Percentiles rank a stretch among this genome's conserved stretches.
Conservation (phyloP, 2,888 invertebrate genomes). For the Parthenolecanium corni region DNA sequence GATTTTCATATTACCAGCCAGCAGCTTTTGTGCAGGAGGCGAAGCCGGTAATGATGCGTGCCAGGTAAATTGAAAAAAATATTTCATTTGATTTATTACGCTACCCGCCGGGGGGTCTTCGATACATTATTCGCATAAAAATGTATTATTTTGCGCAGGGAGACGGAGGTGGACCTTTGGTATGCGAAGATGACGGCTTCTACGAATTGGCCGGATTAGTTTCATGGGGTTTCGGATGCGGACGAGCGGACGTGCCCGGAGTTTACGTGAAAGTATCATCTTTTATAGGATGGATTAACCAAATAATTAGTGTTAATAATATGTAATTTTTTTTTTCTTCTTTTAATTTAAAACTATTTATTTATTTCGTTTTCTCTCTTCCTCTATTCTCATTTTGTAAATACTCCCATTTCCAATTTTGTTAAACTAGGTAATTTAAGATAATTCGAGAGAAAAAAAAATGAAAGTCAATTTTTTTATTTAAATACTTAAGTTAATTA, state of each 20-base stretch:
- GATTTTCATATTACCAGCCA: conserved; percentile 82
- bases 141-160: conserved; percentile 46
- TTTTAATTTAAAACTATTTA: neutral
- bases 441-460: neutral
- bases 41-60: conserved; percentile 88
- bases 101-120: too few relatives aligned
- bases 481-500: neutral
- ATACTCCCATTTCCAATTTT: neutral
- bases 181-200: conserved; percentile 85
- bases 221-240: conserved; percentile 91
- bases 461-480: conserved; percentile 6
- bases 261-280: conserved; percentile 92
- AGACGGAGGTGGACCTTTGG: conserved; percentile 86
- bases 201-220: conserved; percentile 87
- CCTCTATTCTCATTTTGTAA: neutral
- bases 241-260: conserved; percentile 86
- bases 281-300: conserved; percentile 94
- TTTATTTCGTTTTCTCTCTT: neutral
- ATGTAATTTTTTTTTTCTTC: conserved; percentile 43
- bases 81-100: neutral
- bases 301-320: conserved; percentile 90
- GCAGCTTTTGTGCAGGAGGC: conserved; percentile 88
- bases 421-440: too few relatives aligned
- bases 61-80: conserved; percentile 48
- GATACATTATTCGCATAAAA: neutral